These are phyloP conservation scores for Scolopax bukidnonensis DNA, from an alignment of 2,797 vertebrate genomes.

Conservation along the genomic window DNA sequence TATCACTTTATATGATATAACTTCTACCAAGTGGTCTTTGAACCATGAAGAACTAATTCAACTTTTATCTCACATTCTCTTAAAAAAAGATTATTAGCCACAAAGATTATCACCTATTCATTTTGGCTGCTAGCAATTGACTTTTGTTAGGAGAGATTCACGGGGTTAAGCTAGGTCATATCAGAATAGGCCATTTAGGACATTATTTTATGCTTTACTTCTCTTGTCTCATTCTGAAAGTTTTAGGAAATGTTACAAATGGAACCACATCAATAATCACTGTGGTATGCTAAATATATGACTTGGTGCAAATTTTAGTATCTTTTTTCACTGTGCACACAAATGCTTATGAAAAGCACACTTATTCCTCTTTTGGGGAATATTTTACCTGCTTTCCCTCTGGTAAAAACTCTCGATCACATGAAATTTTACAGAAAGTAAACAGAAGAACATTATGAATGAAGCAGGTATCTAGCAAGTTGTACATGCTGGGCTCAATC, in stretches of 20 bases:
- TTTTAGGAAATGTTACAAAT: neutral
- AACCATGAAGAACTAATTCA: conserved; percentile 9
- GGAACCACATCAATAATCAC: neutral
- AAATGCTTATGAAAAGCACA: neutral
- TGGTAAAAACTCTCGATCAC: neutral
- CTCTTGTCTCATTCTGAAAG: neutral
- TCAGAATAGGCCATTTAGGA: neutral
- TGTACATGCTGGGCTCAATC: neutral
- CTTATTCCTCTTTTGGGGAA: neutral
- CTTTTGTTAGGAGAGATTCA: neutral
- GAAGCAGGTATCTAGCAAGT: neutral
- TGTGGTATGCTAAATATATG: neutral
- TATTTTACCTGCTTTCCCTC: neutral
- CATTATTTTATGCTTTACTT: neutral
- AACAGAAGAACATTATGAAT: neutral
- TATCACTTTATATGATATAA: neutral
- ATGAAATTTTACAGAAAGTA: neutral
- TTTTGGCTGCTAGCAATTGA: neutral
- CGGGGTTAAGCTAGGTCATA: neutral
- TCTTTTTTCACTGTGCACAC: neutral
- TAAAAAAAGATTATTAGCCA: neutral
- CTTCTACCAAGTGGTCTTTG: neutral
- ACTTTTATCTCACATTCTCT: neutral
- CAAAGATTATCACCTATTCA: neutral
- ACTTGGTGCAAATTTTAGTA: neutral